Conservation (phyloP, 2,888 invertebrate species). For the Xanthia togata region DNA sequence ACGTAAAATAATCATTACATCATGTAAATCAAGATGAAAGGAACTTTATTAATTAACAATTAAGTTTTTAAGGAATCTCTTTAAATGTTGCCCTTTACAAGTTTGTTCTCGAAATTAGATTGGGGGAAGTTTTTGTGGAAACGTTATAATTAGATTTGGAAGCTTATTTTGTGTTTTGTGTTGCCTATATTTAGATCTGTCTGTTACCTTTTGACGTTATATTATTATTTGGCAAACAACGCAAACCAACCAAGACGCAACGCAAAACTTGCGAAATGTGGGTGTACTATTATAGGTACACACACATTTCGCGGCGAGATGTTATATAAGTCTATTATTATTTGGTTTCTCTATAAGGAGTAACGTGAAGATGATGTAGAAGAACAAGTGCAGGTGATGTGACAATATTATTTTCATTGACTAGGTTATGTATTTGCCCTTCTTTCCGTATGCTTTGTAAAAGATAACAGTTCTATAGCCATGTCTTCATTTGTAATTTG, state of each 20-base stretch:
- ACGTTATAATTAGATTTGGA: background rate
- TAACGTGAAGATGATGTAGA: background rate
- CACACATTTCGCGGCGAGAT: too few relatives aligned
- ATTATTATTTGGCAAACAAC: background rate
- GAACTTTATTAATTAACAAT: constrained; percentile 56
- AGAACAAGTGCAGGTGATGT: background rate
- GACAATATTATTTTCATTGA: background rate
- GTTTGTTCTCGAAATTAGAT: constrained; percentile 31
- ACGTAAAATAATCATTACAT: constrained; percentile 33
- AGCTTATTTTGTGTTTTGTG: background rate
- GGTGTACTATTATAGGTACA: too few relatives aligned
- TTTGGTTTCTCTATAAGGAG: background rate
- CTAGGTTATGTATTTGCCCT: background rate
- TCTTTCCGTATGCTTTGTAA: background rate
- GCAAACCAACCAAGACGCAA: too few relatives aligned
- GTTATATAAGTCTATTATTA: background rate
- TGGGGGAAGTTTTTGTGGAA: constrained; percentile 3
- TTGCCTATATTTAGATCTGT: background rate
- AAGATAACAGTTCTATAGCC: background rate
- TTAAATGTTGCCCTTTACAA: constrained; percentile 21
- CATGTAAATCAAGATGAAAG: constrained; percentile 42
- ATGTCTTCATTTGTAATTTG: too few relatives aligned
- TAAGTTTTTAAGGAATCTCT: constrained; percentile 4
- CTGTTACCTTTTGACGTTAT: background rate
- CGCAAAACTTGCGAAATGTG: too few relatives aligned